Base-by-base conservation (phyloP, 2,888 invertebrate species). In the Phyto melanocephala region DNA sequence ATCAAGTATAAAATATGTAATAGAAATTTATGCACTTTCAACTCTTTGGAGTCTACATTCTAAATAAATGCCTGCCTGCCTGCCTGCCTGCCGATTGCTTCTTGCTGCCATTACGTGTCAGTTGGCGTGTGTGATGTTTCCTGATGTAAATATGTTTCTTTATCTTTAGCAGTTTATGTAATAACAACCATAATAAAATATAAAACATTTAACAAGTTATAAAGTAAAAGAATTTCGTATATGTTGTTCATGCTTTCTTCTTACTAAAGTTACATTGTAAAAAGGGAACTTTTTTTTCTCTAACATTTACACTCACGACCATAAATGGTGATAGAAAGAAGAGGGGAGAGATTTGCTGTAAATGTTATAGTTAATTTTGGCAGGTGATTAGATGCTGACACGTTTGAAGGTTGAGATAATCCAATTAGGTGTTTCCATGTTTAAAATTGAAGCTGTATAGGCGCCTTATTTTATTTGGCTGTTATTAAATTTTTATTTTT, bases 191-290 rank as follows among this genome's bases (percentile, higher is more conserved):
- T 65, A 71, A 71, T 71, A 56, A 65, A 58, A 65, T 50, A 65
- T 42, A 58, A 78, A 71, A 63, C 71, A 65, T 78, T 71, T 78
- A 63, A 78, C 56, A 54, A 63, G 58, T 71, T 56, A 65, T 71
- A 50, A 74, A 74, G 52, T 50, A 60, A 67, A 60, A 68, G 15
- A 75, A 47, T 47, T 37, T 58, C 47, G 15, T 42, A 1, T 47
- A 4, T 45, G 1, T 17, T 65, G 35, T 45, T 24, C 4, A 1
- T 11, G 8, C 20, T 22, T 11, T 22, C 13, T 13, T 52, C 0
- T 37, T 40, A 22, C 2, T 28, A 28, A 3, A 35, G 56, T 75
- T 47, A 67, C 37, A 67, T 28, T 50, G 50, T 50, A 58, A 56
- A n/a, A 40, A 7, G 40, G 52, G 28, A 76, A 76, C 15, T 56